Percentiles rank a stretch among this genome's conserved stretches.
Conservation (phyloP, 2,113 vertebrate genomes). For the Elachura formosa region DNA sequence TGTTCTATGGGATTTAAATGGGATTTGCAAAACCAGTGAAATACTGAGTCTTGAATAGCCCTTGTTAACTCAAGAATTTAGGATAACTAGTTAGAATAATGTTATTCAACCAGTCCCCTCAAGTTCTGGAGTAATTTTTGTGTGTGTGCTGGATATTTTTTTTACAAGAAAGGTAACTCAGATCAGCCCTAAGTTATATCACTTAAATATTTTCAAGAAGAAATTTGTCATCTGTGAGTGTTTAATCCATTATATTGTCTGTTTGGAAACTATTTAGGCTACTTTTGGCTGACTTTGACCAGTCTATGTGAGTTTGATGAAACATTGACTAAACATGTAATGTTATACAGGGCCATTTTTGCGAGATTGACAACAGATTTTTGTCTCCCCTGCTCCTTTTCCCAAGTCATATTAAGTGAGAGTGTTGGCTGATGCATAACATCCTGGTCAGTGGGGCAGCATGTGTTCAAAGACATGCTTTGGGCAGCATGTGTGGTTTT, state of each 20-base stretch:
- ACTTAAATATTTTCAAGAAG: background rate
- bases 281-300: background rate
- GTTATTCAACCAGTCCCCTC: background rate
- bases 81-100: background rate
- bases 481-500: background rate
- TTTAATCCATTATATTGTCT: background rate
- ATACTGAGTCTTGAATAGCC: background rate
- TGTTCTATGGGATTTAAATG: background rate
- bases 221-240: background rate
- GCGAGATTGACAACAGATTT: background rate
- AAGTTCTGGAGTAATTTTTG: background rate
- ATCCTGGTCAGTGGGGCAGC: background rate
- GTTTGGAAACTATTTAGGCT: background rate
- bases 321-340: background rate
- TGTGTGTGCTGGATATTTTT: background rate
- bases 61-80: background rate
- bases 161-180: background rate
- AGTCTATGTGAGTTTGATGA: background rate
- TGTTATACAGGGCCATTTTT: background rate
- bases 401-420: rapidly evolving
- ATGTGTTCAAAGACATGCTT: rapidly evolving
- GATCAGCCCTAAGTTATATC: background rate
- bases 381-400: background rate
- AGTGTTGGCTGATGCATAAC: background rate
- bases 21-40: background rate